These are phyloP conservation scores for Brienomyrus longianalis DNA, from an alignment of 2,113 vertebrate genomes.

Conservation along the genomic window DNA sequence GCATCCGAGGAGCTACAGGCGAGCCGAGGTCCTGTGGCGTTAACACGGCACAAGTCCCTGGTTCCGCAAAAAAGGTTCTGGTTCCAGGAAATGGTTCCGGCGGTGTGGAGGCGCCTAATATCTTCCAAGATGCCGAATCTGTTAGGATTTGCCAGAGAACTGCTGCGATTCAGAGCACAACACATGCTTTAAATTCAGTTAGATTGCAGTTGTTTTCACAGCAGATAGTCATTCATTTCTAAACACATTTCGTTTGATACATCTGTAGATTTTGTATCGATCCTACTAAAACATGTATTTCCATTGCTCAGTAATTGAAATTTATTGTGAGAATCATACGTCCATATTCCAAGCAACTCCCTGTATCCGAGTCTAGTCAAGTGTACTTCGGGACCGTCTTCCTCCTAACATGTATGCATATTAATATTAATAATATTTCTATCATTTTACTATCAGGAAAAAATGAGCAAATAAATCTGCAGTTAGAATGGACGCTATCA, in stretches of 20 bases:
- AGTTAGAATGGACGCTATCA: background rate
- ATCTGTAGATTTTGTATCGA: background rate
- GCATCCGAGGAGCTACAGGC: background rate
- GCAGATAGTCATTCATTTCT: background rate
- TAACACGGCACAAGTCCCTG: background rate
- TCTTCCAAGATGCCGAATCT: background rate
- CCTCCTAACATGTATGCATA: background rate
- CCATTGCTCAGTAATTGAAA: background rate
- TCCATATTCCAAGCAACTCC: background rate
- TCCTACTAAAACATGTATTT: background rate
- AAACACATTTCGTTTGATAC: background rate
- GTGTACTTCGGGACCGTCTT: background rate
- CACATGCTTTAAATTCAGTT: background rate
- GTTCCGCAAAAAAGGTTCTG: background rate
- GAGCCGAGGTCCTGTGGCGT: background rate
- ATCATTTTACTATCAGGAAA: background rate
- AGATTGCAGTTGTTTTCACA: background rate
- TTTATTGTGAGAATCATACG: background rate
- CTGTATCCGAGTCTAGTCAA: background rate
- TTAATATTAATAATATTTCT: too few relatives aligned
- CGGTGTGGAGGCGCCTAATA: background rate
- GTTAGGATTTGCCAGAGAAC: background rate
- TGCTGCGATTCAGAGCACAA: background rate
- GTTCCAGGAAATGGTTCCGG: background rate
- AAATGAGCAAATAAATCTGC: background rate